phyloP scores from a whole-genome alignment of 2,888 invertebrate species.

The Megaustenia siamemsis region DNA sequence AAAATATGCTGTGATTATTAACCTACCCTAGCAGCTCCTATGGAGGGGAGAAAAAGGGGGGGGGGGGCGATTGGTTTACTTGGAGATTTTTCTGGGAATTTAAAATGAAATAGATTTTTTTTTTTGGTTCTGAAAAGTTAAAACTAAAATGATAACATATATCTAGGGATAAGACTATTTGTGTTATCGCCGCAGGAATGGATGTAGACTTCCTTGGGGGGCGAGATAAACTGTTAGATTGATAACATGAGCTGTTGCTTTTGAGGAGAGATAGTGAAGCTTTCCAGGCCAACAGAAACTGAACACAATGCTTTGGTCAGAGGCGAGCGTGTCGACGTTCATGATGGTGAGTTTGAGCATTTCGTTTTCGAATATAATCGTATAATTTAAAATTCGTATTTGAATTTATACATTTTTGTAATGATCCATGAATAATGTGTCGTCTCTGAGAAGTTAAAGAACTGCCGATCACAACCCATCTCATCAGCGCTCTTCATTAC shows the following conservation, averaged over 20 bases:
- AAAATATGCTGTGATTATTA: not conserved
- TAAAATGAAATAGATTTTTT: too few species aligned
- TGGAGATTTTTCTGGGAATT: too few species aligned
- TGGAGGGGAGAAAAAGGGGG: not conserved
- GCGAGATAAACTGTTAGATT: not conserved
- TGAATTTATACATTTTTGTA: too few species aligned
- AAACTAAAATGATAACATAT: too few species aligned
- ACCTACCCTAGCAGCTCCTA: not conserved
- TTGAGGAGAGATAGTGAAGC: constrained; percentile 3
- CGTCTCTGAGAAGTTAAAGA: too few species aligned
- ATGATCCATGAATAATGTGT: too few species aligned
- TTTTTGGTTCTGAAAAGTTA: too few species aligned
- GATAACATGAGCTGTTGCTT: not conserved
- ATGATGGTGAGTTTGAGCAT: not conserved
- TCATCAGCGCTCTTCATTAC: constrained; percentile 19
- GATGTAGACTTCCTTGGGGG: not conserved
- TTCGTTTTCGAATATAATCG: too few species aligned
- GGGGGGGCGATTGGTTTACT: too few species aligned
- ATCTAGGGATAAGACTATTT: not conserved
- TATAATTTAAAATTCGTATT: too few species aligned
- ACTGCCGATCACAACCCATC: constrained; percentile 15
- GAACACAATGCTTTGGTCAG: constrained; percentile 36
- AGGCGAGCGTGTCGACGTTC: not conserved
- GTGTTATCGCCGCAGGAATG: not conserved
- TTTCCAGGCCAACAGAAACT: constrained; percentile 53